Evolutionary conservation across 2,888 invertebrate species (phyloP).

Genomic region (Idaea aversata): DNA sequence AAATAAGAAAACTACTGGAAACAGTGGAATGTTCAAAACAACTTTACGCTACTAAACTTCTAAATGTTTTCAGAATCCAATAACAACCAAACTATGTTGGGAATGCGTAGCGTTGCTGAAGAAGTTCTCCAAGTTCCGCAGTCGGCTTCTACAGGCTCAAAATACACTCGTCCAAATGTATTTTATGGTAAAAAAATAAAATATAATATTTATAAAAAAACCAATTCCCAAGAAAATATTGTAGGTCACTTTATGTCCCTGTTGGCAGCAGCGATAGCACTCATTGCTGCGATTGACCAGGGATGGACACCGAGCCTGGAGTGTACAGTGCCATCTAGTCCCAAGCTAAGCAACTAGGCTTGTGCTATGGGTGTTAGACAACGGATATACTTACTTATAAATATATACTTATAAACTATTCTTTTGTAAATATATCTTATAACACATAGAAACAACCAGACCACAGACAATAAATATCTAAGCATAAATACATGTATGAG

Average conservation of each 20-base stretch:
- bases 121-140: slow-evolving; percentile 7
- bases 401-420: no score
- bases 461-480: no score
- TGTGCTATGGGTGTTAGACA: no score
- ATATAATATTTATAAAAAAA: neutral
- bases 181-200: slow-evolving; percentile 8
- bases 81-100: slow-evolving; percentile 9
- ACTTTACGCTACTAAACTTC: neutral
- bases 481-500: no score
- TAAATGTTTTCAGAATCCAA: neutral
- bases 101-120: slow-evolving; percentile 11
- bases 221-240: neutral
- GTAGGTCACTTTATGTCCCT: neutral
- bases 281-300: no score
- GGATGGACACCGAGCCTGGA: no score
- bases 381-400: no score
- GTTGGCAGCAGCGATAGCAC: neutral
- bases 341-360: no score
- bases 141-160: slow-evolving; percentile 7
- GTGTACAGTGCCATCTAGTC: no score
- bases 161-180: slow-evolving; percentile 5
- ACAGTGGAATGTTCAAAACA: neutral
- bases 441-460: neutral
- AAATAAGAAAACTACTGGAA: neutral
- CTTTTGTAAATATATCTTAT: no score